These are phyloP conservation scores for Lycophotia porphyrea DNA, from an alignment of 2,888 invertebrate genomes.

Conservation along the genomic window DNA sequence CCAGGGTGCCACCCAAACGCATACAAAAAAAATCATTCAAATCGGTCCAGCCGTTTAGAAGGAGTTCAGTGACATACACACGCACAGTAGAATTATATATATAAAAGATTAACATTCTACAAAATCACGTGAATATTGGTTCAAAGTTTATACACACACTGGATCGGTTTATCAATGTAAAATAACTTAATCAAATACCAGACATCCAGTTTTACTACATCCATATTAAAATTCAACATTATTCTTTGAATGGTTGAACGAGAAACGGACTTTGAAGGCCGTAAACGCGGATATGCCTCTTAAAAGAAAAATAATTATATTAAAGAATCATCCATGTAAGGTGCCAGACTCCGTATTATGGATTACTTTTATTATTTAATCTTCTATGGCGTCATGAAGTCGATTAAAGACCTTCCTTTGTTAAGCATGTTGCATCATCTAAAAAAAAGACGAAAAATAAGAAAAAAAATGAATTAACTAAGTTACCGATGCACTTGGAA, in stretches of 20 bases:
- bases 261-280: conserved; percentile 42
- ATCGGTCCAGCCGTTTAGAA: too few species aligned
- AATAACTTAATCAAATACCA: conserved; percentile 63
- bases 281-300: conserved; percentile 45
- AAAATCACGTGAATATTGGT: conserved; percentile 44
- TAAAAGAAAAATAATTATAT: conserved; percentile 42
- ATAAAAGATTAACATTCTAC: conserved; percentile 49
- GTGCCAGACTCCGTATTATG: conserved; percentile 26
- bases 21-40: too few species aligned
- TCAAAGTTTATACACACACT: conserved; percentile 51
- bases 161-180: conserved; percentile 60
- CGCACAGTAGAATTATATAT: too few species aligned
- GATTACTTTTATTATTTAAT: conserved; percentile 20
- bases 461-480: background rate
- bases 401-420: conserved; percentile 2
- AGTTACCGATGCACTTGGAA: background rate
- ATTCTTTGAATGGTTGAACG: conserved; percentile 24
- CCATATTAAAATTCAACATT: conserved; percentile 35
- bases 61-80: too few species aligned
- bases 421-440: background rate
- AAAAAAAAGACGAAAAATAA: too few species aligned
- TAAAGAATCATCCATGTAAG: conserved; percentile 31
- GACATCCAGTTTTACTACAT: conserved; percentile 38
- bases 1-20: too few species aligned
- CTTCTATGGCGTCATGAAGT: background rate